Evolutionary conservation across 2,888 invertebrate species (phyloP).

Genomic region (Chaetogeoica ovagalla): DNA sequence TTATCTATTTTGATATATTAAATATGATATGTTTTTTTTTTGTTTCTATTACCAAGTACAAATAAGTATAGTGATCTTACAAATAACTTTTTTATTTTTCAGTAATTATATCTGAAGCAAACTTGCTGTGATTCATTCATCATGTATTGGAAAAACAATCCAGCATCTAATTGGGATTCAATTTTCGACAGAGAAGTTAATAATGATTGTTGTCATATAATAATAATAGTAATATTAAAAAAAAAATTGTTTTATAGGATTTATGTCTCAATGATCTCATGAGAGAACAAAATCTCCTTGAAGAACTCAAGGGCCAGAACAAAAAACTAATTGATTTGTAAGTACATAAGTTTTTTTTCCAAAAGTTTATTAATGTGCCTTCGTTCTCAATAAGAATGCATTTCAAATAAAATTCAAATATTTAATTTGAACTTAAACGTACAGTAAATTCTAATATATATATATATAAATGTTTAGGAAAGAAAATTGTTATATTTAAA

Average conservation of each 20-base stretch:
- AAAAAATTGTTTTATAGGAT: conserved; percentile 68
- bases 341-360: conserved; percentile 61
- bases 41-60: neutral
- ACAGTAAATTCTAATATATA: no score
- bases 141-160: conserved; percentile 80
- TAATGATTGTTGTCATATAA: conserved; percentile 34
- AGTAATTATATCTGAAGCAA: conserved; percentile 57
- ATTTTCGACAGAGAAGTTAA: conserved; percentile 77
- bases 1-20: conserved; percentile 8
- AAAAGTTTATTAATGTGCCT: neutral
- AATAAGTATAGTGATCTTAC: conserved; percentile 5
- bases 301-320: conserved; percentile 92
- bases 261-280: conserved; percentile 85
- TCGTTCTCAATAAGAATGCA: neutral
- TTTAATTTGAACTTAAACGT: no score
- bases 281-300: conserved; percentile 90
- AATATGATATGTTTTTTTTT: neutral
- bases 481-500: no score
- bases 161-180: conserved; percentile 73
- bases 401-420: neutral
- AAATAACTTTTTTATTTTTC: neutral
- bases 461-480: no score
- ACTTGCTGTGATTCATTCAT: conserved; percentile 8
- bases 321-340: conserved; percentile 89
- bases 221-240: neutral